Evolutionary conservation across 2,888 invertebrate species (phyloP).

Genomic region (Perizoma flavofasciatum): DNA sequence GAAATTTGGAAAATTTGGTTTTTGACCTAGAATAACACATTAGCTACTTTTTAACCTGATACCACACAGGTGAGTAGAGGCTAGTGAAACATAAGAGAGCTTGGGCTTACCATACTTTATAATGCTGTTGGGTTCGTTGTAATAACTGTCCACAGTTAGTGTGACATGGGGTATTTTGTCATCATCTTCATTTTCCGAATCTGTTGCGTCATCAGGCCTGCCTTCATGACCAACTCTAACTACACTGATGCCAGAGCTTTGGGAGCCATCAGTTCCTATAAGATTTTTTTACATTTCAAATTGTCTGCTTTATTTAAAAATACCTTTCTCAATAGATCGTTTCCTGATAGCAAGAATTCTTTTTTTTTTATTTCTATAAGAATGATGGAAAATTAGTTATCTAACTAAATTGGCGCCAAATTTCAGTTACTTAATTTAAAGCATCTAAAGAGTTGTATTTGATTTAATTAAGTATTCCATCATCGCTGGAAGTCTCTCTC

Average conservation of each 20-base stretch:
- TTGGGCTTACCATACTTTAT: constrained; percentile 75
- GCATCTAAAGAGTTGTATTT: no score
- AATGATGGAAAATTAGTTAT: constrained; percentile 4
- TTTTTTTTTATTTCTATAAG: background rate
- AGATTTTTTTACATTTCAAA: background rate
- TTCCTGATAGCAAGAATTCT: background rate
- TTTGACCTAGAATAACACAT: no score
- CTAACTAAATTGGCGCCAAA: constrained; percentile 44
- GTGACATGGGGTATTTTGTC: constrained; percentile 86
- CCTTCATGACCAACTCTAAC: constrained; percentile 83
- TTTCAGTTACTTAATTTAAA: background rate
- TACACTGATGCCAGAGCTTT: constrained; percentile 85
- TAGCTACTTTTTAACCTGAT: no score
- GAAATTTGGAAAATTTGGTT: no score
- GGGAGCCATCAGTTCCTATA: constrained; percentile 78
- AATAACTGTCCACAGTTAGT: constrained; percentile 86
- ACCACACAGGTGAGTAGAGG: no score
- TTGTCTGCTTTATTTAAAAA: background rate
- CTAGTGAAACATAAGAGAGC: no score
- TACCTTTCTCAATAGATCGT: background rate
- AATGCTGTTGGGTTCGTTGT: constrained; percentile 82
- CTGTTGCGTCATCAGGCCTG: constrained; percentile 81
- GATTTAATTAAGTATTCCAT: no score
- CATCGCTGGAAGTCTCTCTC: no score
- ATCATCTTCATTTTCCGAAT: constrained; percentile 83